A percentile compares a stretch with the other conserved stretches of the same genome.
Evolutionary conservation across 2,113 vertebrate species (phyloP).

Genomic region (Xerus inauris): DNA sequence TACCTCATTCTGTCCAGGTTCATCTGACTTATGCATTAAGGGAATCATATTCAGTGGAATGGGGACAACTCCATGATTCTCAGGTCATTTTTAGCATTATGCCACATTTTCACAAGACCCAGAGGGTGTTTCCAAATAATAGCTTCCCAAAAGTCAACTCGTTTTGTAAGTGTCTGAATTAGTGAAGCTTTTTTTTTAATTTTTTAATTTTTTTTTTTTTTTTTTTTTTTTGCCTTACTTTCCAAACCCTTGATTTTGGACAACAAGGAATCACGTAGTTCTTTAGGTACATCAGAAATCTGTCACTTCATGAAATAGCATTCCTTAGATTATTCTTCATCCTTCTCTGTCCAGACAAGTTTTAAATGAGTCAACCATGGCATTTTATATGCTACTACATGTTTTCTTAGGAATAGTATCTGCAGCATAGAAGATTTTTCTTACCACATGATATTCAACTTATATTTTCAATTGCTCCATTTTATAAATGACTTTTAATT

Average conservation of each 20-base stretch:
- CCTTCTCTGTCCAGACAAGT: background rate
- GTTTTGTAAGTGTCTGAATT: background rate
- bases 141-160: background rate
- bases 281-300: background rate
- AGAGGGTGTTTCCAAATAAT: background rate
- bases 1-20: background rate
- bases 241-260: constrained; percentile 29
- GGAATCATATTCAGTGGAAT: background rate
- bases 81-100: background rate
- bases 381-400: background rate
- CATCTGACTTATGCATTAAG: background rate
- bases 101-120: background rate
- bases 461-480: background rate
- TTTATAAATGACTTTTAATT: constrained; percentile 28
- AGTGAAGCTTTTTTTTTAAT: no score
- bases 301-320: background rate
- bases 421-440: background rate
- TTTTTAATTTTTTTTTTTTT: no score
- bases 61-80: background rate
- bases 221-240: background rate
- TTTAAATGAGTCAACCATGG: background rate
- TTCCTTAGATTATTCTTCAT: background rate
- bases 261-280: background rate
- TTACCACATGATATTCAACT: background rate
- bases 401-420: constrained; percentile 44